Evolutionary conservation across 1,140 invertebrate species (phyloP).

Genomic region (Pogonus chalceus): DNA sequence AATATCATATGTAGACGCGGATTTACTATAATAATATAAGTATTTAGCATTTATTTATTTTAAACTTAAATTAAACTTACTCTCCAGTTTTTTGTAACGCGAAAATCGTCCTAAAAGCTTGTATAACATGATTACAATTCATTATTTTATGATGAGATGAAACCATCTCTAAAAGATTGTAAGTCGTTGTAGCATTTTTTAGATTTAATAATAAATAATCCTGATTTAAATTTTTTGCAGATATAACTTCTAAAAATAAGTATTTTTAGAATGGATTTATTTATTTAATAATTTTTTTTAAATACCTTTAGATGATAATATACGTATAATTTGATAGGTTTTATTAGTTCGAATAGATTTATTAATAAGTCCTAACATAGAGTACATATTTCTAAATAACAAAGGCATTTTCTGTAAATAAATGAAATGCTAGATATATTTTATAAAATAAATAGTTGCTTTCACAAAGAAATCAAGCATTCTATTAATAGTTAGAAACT

Average conservation of each 20-base stretch:
- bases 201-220: constrained; percentile 25
- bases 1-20: no score
- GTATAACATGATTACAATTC: constrained; percentile 26
- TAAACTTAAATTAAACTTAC: constrained; percentile 14
- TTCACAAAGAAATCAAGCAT: no score
- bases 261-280: background rate
- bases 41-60: no score
- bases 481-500: no score
- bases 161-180: constrained; percentile 22
- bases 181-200: constrained; percentile 19
- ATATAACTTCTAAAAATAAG: background rate
- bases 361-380: no score
- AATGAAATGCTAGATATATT: no score
- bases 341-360: no score
- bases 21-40: no score
- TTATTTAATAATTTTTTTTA: background rate
- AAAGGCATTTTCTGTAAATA: background rate
- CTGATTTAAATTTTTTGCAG: background rate
- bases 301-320: background rate
- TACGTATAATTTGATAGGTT: background rate
- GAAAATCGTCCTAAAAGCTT: constrained; percentile 25
- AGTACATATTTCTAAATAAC: background rate
- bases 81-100: constrained; percentile 24
- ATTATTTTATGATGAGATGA: constrained; percentile 23
- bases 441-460: no score